Conservation (phyloP, 2,113 vertebrate genomes). For the Eurypyga helias region DNA sequence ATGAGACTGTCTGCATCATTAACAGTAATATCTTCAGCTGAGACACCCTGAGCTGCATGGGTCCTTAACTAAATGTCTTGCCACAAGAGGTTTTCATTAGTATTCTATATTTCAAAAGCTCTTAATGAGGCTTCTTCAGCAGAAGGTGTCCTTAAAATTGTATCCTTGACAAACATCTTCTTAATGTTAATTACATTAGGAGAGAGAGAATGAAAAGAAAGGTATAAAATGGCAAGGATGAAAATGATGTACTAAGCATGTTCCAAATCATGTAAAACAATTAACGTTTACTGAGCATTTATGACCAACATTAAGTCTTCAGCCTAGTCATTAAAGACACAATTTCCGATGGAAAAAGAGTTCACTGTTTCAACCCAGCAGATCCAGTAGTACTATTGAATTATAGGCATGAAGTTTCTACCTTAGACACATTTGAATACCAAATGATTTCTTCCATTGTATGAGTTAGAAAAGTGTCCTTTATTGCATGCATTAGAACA, state of each 20-base stretch:
- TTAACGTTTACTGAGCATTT: not conserved
- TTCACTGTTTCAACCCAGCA: not conserved
- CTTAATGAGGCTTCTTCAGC: not conserved
- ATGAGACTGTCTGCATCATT: not conserved
- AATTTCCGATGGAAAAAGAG: not conserved
- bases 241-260: not conserved
- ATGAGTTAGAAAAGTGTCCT: not conserved
- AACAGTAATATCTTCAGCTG: not conserved
- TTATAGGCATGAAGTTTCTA: not conserved
- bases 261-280: not conserved
- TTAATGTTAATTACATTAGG: slow-evolving; percentile 23
- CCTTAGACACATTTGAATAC: not conserved
- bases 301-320: not conserved
- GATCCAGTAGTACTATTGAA: not conserved
- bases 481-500: not conserved
- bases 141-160: slow-evolving; percentile 36
- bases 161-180: slow-evolving; percentile 22
- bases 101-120: slow-evolving; percentile 28
- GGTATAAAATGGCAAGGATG: not conserved
- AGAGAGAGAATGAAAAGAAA: not conserved
- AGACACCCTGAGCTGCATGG: not conserved
- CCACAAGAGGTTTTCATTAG: slow-evolving; percentile 30
- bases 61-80: slow-evolving; percentile 48
- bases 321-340: not conserved
- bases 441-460: not conserved